Evolutionary conservation across 2,797 vertebrate genomes (phyloP), one percentile per base, ranked within the genome.

Genomic region (Aplochiton taeniatus): DNA sequence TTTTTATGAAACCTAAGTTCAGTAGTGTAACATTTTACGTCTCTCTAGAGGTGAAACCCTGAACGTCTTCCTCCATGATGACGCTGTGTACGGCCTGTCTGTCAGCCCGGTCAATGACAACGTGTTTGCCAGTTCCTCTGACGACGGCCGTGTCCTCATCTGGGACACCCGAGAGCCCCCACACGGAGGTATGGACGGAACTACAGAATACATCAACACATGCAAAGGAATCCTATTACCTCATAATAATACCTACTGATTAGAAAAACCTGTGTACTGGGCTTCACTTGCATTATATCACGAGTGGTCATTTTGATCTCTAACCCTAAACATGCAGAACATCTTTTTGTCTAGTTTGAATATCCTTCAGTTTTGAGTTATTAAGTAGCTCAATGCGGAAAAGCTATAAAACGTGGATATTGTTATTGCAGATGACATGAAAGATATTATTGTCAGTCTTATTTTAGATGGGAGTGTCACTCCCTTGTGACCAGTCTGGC

Each of bases 101-200:
- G 96, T 99, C 85, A 99, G 96, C 81, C 98, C 96, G 0, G 96
- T 98, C 65, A 98, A 98, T 57, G 97, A 99, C 87, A 98, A 98
- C 66, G 95, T 99, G 78, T 99, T 99, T 51, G 97, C 98, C 80
- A 98, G 97, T 77, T 99, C 98, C 0, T 99, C 98, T 1, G 98
- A 99, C 43, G 98, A 99, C 53, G 98, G 97, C 1, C 91, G 96
- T 0, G 96, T 99, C 70, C 95, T 99, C 13, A 98, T 99, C 20
- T 99, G 98, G 97, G 97, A 99, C 87, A 98, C 96, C 45, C 90
- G 97, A 43, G 96, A 98, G 67, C 96, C 96, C 16, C 95, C 95
- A 0, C 95, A 95, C 42, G 95, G 95, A 94, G 98, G 98, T 98
- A 75, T 69, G 83, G 13, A 41, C 20, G 18, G 9, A 58, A 9